Base-by-base conservation (phyloP, 2,797 vertebrate genomes). In the Gouania willdenowi region DNA sequence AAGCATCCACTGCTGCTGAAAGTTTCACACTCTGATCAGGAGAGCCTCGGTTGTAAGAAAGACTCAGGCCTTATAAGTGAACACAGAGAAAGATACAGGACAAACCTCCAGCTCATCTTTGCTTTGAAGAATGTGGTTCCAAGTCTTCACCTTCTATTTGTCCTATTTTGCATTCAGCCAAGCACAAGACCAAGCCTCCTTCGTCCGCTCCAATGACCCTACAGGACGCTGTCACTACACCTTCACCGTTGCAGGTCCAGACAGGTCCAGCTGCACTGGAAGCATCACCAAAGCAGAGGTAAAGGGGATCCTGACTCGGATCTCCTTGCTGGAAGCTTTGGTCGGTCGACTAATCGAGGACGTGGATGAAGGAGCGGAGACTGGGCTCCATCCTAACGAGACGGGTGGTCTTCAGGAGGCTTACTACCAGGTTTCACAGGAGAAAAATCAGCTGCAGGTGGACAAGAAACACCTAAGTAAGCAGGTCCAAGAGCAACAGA, bases 201-300 rank as follows among this genome's bases (percentile, higher is more conserved):
- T 92, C 23, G 74, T 6, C 1, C 90, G 76, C 16, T 74, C 68
- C 20, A 87, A 76, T 0, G 86, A 91, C 54, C 45, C 51, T 4
- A 27, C 53, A 0, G 90, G 91, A 2, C 86, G 64, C 1, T 97
- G 94, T 61, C 91, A 90, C 25, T 97, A 95, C 60, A 92, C 87
- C 52, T 97, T 98, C 78, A 87, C 67, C 0, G 92, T 97, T 26
- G 73, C 83, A 74, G 91, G 90, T 54, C 91, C 89, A 6, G 38
- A 22, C 1, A 89, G 92, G 48, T 47, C 81, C 41, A 85, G 83
- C 65, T 97, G 95, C 71, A 66, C 91, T 0, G 37, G 50, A 4
- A 37, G 50, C 4, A 53, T 26, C 21, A 30, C 29, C 17, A 82
- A 27, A 0, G 12, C 51, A 1, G 87, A 91, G 59, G 66, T 88